Evolutionary conservation across 2,113 vertebrate species (phyloP), one percentile per base, ranked within the genome.

Genomic region (Bubo scandiacus): DNA sequence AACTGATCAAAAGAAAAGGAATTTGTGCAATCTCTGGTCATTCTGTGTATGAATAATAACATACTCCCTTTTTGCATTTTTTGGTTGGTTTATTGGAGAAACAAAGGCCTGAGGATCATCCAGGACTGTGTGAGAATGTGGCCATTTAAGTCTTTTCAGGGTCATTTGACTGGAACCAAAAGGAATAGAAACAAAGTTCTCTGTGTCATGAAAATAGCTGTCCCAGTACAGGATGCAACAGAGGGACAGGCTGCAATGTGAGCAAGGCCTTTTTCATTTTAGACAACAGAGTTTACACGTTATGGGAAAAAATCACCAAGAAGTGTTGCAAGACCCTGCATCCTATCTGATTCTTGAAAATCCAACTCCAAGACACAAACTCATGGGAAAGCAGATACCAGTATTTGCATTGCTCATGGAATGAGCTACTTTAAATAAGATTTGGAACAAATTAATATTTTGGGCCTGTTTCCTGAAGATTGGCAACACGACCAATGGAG

Each of bases 201-300:
- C 19, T 55, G 10, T n/a, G 38, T 36, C 3, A 5, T n/a, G 25
- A 61, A 92, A 68, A 63, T 6, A 43, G 7, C 13, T 59, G 19
- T 67, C 52, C 58, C 1, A 2, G 36, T 21, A 51, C 2, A 2
- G 52, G 29, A n/a, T 19, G 32, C 0, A 5, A 17, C 26, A 86
- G 21, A 43, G 14, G n/a, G 61, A 70, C 18, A 49, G 45, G 34
- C 54, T 83, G 49, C 36, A 86, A 16, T 5, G 34, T 30, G 43
- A 79, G 19, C 45, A 2, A 1, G 5, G 5, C 10, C 12, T 67
- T 75, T 47, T 22, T 16, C 19, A 12, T 75, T 75, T 74, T n/a
- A 38, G 49, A 30, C 34, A 68, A 5, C 6, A 34, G 9, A 1
- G 3, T 88, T 79, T 77, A 8, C 12, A 54, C 2, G 1, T 65